Base-by-base conservation (phyloP, 2,797 vertebrate genomes). In the Clarias pachynema region DNA sequence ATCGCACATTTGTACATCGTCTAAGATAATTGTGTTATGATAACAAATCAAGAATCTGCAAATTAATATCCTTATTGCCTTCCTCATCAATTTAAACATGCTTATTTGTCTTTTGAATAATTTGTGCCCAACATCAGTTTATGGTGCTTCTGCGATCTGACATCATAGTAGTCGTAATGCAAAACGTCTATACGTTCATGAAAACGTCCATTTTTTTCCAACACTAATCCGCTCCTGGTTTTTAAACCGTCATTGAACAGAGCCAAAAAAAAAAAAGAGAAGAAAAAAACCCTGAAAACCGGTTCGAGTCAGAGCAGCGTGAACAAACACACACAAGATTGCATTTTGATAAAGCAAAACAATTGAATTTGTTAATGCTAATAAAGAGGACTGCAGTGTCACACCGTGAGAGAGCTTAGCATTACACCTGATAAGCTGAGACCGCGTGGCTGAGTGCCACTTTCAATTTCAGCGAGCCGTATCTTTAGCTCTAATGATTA, bases 221-320 rank as follows among this genome's bases (percentile, higher is more conserved):
- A 82, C 34, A 18, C 37, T n/a, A 62, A 75, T 24, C 24, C 40
- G 68, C 53, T 8, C 63, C 20, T 88, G 91, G 90, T 91, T 90
- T 90, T 88, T 89, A 84, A 91, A 91, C 89, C 85, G 91, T 59
- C 80, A 86, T 92, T 92, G 91, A 89, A 94, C 94, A 91, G 89
- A 89, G 88, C 91, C 89, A n/a, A n/a, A n/a, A 88, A 89, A 90
- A 90, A 89, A 87, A 90, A 49, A 49, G 44, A 12, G 10, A 49
- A 12, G 10, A 49, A 49, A 87, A 89, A 90, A 90, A 90, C 87
- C 87, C 87, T 91, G 84, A 88, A 86, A 88, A 90, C 16, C 8
- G 16, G 1, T 77, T 81, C 78, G 22, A 37, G 15, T 9, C 20
- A 37, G 31, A 60, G 12, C n/a, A 78, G 75, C 12, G 14, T 62